phyloP scores from a whole-genome alignment of 2,888 invertebrate genomes.

The Kuschelorhynchus macadamiae region DNA sequence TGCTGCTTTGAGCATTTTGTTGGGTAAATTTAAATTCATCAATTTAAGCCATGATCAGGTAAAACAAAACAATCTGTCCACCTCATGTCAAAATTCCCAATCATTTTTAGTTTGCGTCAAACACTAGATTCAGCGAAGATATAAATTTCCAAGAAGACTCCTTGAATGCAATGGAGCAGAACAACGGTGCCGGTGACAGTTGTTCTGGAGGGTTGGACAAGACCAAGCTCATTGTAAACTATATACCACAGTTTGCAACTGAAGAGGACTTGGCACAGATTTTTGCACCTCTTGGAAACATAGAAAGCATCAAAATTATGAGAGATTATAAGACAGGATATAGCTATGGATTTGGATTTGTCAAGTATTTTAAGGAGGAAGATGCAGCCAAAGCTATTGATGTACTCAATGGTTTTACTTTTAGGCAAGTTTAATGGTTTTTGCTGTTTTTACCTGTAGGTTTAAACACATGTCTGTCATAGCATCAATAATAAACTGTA shows the following conservation, averaged over 20 bases:
- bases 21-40: conserved; percentile 1
- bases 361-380: conserved; percentile 88
- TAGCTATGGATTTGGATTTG: conserved; percentile 97
- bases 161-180: conserved; percentile 44
- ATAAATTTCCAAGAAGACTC: conserved; percentile 37
- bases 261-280: conserved; percentile 91
- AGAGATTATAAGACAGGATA: conserved; percentile 91
- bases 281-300: conserved; percentile 89
- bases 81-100: conserved; percentile 28
- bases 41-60: conserved; percentile 22
- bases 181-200: conserved; percentile 64
- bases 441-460: too few relatives aligned
- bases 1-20: too few relatives aligned
- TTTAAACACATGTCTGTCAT: too few relatives aligned
- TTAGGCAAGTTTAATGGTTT: conserved; percentile 56
- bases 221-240: conserved; percentile 95
- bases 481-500: too few relatives aligned
- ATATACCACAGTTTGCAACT: conserved; percentile 93
- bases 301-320: conserved; percentile 93
- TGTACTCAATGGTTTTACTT: conserved; percentile 81
- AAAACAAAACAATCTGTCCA: conserved; percentile 19
- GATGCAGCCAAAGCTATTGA: conserved; percentile 90
- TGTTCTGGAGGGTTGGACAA: conserved; percentile 61
- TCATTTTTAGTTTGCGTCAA: conserved; percentile 54
- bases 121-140: conserved; percentile 42